Percentiles rank a stretch among this genome's conserved stretches.
These are phyloP conservation scores for Parnassius smintheus DNA, from an alignment of 2,888 invertebrate genomes.

Conservation along the genomic window DNA sequence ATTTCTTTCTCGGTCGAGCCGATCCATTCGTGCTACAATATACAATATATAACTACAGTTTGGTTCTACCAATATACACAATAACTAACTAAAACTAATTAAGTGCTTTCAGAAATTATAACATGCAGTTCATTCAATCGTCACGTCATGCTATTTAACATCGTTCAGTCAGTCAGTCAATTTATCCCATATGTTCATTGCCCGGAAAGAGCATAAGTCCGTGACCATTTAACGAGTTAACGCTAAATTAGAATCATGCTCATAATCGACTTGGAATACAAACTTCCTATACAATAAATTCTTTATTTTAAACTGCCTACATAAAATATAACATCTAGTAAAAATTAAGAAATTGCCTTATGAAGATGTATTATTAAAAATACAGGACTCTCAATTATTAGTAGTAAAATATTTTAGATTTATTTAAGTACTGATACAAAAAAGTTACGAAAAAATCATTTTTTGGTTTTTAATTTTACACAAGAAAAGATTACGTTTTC, in stretches of 20 bases:
- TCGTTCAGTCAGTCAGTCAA: slow-evolving; percentile 33
- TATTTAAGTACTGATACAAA: too few relatives aligned
- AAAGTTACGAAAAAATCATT: too few relatives aligned
- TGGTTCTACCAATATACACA: not conserved
- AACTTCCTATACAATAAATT: not conserved
- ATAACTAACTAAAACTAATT: not conserved
- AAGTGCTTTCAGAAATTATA: slow-evolving; percentile 2
- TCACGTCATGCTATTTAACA: slow-evolving; percentile 34
- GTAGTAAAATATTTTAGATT: too few relatives aligned
- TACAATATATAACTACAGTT: too few relatives aligned
- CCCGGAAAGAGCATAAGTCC: slow-evolving; percentile 50
- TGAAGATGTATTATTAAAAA: too few relatives aligned
- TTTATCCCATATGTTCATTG: slow-evolving; percentile 47
- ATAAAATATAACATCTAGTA: too few relatives aligned
- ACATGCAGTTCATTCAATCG: slow-evolving; percentile 11
- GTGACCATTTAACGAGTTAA: slow-evolving; percentile 58
- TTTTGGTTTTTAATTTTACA: too few relatives aligned
- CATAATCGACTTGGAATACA: slow-evolving; percentile 23
- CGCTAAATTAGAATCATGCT: slow-evolving; percentile 36
- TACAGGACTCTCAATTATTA: too few relatives aligned
- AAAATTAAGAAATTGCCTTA: too few relatives aligned
- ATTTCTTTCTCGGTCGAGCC: too few relatives aligned
- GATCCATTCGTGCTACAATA: too few relatives aligned
- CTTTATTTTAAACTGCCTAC: not conserved
- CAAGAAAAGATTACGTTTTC: too few relatives aligned